Evolutionary conservation across 2,797 vertebrate species (phyloP).

Genomic region (Microchirus variegatus): DNA sequence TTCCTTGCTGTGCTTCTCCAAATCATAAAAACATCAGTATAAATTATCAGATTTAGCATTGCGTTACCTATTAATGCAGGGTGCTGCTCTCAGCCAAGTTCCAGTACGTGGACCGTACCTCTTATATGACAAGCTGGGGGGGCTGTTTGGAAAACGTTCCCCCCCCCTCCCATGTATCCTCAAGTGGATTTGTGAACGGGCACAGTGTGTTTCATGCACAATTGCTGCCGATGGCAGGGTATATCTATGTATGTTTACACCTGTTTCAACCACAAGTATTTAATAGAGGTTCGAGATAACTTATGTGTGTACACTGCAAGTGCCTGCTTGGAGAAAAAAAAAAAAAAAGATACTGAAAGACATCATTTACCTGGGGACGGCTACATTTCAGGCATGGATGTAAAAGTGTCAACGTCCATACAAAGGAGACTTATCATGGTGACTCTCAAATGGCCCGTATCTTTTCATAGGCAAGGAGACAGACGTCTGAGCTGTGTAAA

Average conservation of each 20-base stretch:
- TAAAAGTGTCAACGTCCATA: slow-evolving; percentile 78
- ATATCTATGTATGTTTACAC: slow-evolving; percentile 67
- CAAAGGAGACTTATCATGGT: slow-evolving; percentile 68
- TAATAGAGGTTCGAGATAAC: slow-evolving; percentile 61
- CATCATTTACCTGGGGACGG: slow-evolving; percentile 68
- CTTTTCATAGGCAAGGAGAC: slow-evolving; percentile 54
- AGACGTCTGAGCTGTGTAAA: slow-evolving; percentile 40
- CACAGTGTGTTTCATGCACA: slow-evolving; percentile 53
- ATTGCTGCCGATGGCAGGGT: slow-evolving; percentile 54
- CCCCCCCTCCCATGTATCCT: slow-evolving; percentile 22
- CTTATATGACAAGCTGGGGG: slow-evolving; percentile 63
- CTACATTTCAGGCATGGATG: slow-evolving; percentile 68
- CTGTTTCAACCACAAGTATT: slow-evolving; percentile 61
- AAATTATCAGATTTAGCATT: slow-evolving; percentile 63
- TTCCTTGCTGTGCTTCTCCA: slow-evolving; percentile 54
- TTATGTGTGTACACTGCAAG: slow-evolving; percentile 43
- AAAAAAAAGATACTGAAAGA: slow-evolving; percentile 69
- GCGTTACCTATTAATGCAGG: slow-evolving; percentile 51
- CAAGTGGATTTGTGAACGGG: slow-evolving; percentile 51
- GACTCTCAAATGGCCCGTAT: slow-evolving; percentile 63
- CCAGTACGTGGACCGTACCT: slow-evolving; percentile 57
- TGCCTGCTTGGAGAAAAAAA: slow-evolving; percentile 61
- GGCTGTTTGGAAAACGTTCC: slow-evolving; percentile 54
- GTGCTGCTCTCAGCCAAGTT: slow-evolving; percentile 46
- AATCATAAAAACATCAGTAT: slow-evolving; percentile 71